A percentile compares a stretch with the other conserved stretches of the same genome.
These are phyloP conservation scores for Drosophila ogumai DNA, from an alignment of 1,140 invertebrate species.

Conservation along the genomic window DNA sequence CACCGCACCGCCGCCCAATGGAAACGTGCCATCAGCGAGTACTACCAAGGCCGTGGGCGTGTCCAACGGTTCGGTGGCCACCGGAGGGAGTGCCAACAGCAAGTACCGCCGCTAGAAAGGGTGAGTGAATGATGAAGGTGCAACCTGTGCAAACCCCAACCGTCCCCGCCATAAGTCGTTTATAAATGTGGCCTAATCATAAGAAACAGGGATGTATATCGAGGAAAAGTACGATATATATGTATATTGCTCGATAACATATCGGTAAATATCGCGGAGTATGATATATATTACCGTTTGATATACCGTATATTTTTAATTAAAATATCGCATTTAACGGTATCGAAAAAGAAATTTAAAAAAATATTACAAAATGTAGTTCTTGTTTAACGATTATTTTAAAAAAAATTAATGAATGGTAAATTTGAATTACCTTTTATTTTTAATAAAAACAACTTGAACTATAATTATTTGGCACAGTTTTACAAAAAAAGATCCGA, in stretches of 20 bases:
- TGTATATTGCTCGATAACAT: neutral
- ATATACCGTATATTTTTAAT: neutral
- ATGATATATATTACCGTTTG: neutral
- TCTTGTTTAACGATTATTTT: neutral
- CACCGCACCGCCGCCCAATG: conserved; percentile 60
- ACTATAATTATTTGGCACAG: too few relatives aligned
- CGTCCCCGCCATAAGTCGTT: conserved; percentile 36
- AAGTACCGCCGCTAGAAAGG: conserved; percentile 71
- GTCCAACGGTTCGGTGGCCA: conserved; percentile 66
- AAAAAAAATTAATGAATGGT: too few relatives aligned
- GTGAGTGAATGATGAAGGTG: conserved; percentile 49
- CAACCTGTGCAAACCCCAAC: conserved; percentile 7
- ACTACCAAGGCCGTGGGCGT: conserved; percentile 43
- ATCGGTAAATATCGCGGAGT: neutral
- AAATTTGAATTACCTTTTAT: neutral
- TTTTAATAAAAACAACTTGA: neutral
- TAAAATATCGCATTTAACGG: too few relatives aligned
- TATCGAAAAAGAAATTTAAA: too few relatives aligned
- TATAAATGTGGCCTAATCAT: conserved; percentile 29
- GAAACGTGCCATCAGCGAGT: conserved; percentile 26
- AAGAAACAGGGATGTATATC: neutral
- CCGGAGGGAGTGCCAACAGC: conserved; percentile 69
- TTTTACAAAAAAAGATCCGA: too few relatives aligned
- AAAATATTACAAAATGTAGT: neutral
- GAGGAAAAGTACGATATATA: neutral